Evolutionary conservation across 2,797 vertebrate genomes (phyloP), one percentile per base, ranked within the genome.

Genomic region (Danio jaintianensis): DNA sequence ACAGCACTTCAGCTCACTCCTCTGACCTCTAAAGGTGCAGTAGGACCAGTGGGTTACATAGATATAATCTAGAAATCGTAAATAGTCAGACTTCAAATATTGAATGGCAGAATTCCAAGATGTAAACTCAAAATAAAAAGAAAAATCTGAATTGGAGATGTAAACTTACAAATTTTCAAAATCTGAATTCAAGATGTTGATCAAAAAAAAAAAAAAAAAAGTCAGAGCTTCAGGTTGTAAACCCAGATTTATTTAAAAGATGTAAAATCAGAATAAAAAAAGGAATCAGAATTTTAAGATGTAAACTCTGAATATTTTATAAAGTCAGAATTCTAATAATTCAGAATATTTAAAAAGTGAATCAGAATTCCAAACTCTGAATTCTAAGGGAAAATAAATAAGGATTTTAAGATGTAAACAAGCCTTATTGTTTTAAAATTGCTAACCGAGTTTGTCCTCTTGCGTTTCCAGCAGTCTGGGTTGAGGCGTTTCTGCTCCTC

Each of bases 401-500:
- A n/a, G n/a, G n/a, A n/a, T n/a, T n/a, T n/a, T n/a, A n/a, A n/a
- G n/a, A n/a, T n/a, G n/a, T n/a, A n/a, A n/a, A n/a, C 22, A 8
- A 59, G 11, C 56, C 59, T 43, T 20, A 20, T 42, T 1, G 68
- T 40, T 64, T 0, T 40, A 15, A n/a, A 16, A 63, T 9, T 12
- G 2, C 20, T 92, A 93, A 99, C 98, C 18, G 98, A 99, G 93
- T 99, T 99, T 86, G 97, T 99, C 95, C 98, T 95, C 95, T 99
- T 99, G 88, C 98, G 96, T 91, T 99, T 99, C 98, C 98, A 99
- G 93, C 98, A 99, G 92, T 99, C 98, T 61, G 98, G 98, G 92
- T 99, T 99, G 90, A 99, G 94, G 85, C 97, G 95, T 86, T 99
- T 99, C 90, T 99, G 98, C 93, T 99, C 98, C 91, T 99, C 98